A percentile compares a stretch with the other conserved stretches of the same genome.
Evolutionary conservation across 2,113 vertebrate genomes (phyloP).

Genomic region (Formicarius rufipectus): DNA sequence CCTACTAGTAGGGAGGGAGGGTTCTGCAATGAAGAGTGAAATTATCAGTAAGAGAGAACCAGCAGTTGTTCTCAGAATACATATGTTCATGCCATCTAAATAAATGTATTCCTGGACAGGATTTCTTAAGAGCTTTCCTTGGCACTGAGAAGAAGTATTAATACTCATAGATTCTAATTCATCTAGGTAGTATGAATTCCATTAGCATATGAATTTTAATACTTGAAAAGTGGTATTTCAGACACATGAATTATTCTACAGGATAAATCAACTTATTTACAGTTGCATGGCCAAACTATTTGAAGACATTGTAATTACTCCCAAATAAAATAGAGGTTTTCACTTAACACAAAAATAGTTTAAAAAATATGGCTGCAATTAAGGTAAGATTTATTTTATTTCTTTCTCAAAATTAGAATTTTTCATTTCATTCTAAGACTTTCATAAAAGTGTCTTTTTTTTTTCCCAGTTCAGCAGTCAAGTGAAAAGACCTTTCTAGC

Average conservation of each 20-base stretch:
- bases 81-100: neutral
- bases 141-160: neutral
- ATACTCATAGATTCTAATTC: neutral
- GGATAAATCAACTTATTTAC: neutral
- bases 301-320: neutral
- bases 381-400: neutral
- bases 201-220: neutral
- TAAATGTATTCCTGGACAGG: neutral
- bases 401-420: neutral
- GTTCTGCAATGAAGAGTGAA: neutral
- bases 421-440: neutral
- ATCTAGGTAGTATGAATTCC: neutral
- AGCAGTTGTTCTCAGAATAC: neutral
- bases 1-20: fast-evolving
- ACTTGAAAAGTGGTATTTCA: neutral
- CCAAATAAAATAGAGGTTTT: neutral
- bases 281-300: neutral
- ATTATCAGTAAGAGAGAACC: neutral
- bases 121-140: neutral
- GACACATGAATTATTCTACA: neutral
- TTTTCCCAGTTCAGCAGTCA: neutral
- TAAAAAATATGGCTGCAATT: neutral
- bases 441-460: neutral
- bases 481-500: neutral
- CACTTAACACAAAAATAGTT: neutral